Evolutionary conservation across 2,797 vertebrate species (phyloP), one percentile per base, ranked within the genome.

Genomic region (Rhincodon typus): DNA sequence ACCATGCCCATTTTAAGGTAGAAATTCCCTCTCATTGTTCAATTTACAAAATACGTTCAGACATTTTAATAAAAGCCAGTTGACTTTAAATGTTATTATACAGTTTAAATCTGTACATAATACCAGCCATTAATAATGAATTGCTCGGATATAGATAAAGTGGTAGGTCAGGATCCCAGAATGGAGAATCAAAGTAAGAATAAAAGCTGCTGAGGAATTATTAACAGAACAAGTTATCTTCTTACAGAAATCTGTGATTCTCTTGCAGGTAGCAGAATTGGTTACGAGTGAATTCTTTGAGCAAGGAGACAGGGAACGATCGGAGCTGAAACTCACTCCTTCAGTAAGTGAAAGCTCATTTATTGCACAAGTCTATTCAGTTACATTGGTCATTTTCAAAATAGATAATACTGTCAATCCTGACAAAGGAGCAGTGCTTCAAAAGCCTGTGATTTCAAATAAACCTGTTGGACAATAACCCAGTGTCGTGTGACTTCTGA

Each of bases 281-380:
- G 99, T 99, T 97, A 99, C 99, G 96, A 99, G 98, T 3, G 99
- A 99, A 97, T 99, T 99, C 97, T 99, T 99, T 50, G 99, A 99
- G 97, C 99, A 99, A 98, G 99, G 99, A 94, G 99, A 99, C 98
- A 97, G 99, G 97, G 99, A 99, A 97, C 97, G 99, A 97, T 98
- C 98, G 0, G 99, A 99, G 97, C 98, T 99, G 97, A 99, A 99
- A 97, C 98, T 99, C 96, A 99, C 98, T 0, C 99, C 99, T 96
- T 99, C 99, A 1, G 99, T 99, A 98, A 99, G 98, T 95, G 42
- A 74, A 74, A 95, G 70, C 30, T 21, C 42, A 53, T 77, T 95
- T 30, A 46, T 95, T 95, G 7, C 30, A 34, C 7, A 62, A 19
- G 46, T 95, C 42, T 30, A 53, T 27, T 53, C 46, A n/a, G 15